Conservation (phyloP, 2,888 invertebrate genomes). For the Dichetophora obliterata region DNA sequence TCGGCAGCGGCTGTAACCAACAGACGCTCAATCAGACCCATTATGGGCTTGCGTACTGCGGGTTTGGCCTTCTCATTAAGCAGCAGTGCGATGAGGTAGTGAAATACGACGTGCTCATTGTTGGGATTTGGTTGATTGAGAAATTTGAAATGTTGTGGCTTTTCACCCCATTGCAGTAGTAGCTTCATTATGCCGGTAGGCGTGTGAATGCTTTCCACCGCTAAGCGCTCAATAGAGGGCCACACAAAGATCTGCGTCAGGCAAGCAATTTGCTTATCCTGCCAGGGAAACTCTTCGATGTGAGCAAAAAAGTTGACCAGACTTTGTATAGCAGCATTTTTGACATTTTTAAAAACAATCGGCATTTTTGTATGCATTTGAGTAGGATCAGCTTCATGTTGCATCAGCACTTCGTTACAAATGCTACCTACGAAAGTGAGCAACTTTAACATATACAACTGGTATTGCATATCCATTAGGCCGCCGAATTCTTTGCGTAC, state of each 20-base stretch:
- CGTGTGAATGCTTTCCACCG: conserved; percentile 84
- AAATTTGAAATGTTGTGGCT: conserved; percentile 82
- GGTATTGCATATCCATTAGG: conserved; percentile 77
- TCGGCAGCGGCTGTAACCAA: conserved; percentile 72
- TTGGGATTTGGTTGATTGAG: conserved; percentile 74
- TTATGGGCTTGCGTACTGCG: conserved; percentile 76
- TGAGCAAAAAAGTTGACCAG: conserved; percentile 83
- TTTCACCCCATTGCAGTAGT: conserved; percentile 83
- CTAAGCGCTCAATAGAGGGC: conserved; percentile 82
- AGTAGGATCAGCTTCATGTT: conserved; percentile 60
- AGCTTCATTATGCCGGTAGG: conserved; percentile 86
- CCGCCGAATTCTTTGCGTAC: conserved; percentile 87
- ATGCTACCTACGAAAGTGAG: conserved; percentile 79
- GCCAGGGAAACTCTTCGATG: conserved; percentile 84
- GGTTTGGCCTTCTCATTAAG: conserved; percentile 77
- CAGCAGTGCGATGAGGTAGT: conserved; percentile 80
- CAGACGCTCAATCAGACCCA: conserved; percentile 82
- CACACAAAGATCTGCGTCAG: conserved; percentile 85
- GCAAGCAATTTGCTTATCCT: conserved; percentile 77
- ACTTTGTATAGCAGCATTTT: conserved; percentile 75
- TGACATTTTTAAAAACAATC: conserved; percentile 76
- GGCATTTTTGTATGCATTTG: conserved; percentile 72
- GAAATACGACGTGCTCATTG: conserved; percentile 71
- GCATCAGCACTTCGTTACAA: conserved; percentile 74
- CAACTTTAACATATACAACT: conserved; percentile 80